phyloP scores from a whole-genome alignment of 2,113 vertebrate genomes.

The Dascyllus trimaculatus region DNA sequence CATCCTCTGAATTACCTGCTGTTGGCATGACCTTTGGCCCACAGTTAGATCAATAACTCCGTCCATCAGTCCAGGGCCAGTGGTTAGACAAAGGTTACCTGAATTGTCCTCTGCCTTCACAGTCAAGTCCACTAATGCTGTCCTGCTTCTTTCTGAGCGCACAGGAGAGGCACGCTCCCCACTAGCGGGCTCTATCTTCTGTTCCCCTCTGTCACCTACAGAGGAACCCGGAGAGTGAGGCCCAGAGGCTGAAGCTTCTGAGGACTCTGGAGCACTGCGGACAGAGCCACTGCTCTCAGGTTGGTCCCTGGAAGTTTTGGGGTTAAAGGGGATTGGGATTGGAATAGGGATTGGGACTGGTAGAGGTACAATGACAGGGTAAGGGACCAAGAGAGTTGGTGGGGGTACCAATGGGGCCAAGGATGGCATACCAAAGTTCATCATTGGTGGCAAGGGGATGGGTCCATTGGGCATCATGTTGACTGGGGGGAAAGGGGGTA shows the following conservation, averaged over 20 bases:
- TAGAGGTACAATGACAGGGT: slow-evolving; percentile 97
- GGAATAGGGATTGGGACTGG: slow-evolving; percentile 98
- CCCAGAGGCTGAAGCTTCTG: slow-evolving; percentile 86
- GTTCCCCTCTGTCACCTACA: slow-evolving; percentile 81
- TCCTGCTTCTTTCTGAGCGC: slow-evolving; percentile 86
- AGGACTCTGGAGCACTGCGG: slow-evolving; percentile 86
- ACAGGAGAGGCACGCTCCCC: slow-evolving; percentile 87
- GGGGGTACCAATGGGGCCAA: slow-evolving; percentile 97
- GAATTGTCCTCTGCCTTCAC: slow-evolving; percentile 90
- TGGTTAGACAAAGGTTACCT: slow-evolving; percentile 79
- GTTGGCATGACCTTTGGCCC: slow-evolving; percentile 91
- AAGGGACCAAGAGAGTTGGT: slow-evolving; percentile 96
- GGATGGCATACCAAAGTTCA: slow-evolving; percentile 97
- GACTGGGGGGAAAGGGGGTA: slow-evolving; percentile 93
- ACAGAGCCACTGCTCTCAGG: slow-evolving; percentile 89
- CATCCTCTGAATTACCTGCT: slow-evolving; percentile 94
- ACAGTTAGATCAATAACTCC: slow-evolving; percentile 97
- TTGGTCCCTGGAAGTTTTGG: slow-evolving; percentile 91
- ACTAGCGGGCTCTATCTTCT: slow-evolving; percentile 88
- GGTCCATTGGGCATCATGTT: slow-evolving; percentile 97
- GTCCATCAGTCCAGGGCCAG: slow-evolving; percentile 87
- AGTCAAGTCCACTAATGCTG: slow-evolving; percentile 90
- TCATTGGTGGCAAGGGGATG: slow-evolving; percentile 94
- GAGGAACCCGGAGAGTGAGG: slow-evolving; percentile 84
- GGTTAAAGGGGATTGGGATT: slow-evolving; percentile 93